A percentile compares a stretch with the other conserved stretches of the same genome.
These are phyloP conservation scores for Napeogenes inachia DNA, from an alignment of 2,888 invertebrate species.

Conservation along the genomic window DNA sequence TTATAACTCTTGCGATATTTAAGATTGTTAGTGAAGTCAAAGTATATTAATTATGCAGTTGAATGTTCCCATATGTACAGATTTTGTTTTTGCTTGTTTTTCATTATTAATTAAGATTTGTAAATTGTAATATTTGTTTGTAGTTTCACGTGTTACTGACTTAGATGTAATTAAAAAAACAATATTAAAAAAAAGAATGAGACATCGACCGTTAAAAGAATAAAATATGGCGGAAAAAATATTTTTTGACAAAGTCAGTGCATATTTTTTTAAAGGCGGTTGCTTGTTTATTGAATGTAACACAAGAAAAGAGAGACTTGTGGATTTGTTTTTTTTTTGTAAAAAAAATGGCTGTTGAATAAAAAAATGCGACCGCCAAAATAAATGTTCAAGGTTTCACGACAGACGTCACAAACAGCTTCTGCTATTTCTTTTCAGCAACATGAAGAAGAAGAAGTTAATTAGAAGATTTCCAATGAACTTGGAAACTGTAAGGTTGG, in stretches of 20 bases:
- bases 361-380: conserved; percentile 60
- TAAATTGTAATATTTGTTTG: conserved; percentile 40
- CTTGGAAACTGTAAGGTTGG: too few species aligned
- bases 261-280: conserved; percentile 57
- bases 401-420: conserved; percentile 34
- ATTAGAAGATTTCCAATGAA: too few species aligned
- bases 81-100: conserved; percentile 27
- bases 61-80: conserved; percentile 34
- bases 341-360: conserved; percentile 47
- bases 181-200: conserved; percentile 39
- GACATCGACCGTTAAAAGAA: conserved; percentile 39
- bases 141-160: conserved; percentile 47
- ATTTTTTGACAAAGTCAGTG: conserved; percentile 65
- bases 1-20: conserved; percentile 7
- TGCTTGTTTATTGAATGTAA: conserved; percentile 51
- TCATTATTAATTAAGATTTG: conserved; percentile 38
- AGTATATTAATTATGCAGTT: conserved; percentile 22
- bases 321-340: conserved; percentile 52
- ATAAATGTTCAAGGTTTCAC: conserved; percentile 48
- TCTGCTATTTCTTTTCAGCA: conserved; percentile 29
- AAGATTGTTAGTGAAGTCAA: conserved; percentile 11
- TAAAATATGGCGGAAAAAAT: conserved; percentile 51
- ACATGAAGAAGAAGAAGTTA: too few species aligned
- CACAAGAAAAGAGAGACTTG: conserved; percentile 69
- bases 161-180: conserved; percentile 43